These are phyloP conservation scores for Pseudopleuronectes americanus DNA, from an alignment of 2,797 vertebrate genomes.

Conservation along the genomic window DNA sequence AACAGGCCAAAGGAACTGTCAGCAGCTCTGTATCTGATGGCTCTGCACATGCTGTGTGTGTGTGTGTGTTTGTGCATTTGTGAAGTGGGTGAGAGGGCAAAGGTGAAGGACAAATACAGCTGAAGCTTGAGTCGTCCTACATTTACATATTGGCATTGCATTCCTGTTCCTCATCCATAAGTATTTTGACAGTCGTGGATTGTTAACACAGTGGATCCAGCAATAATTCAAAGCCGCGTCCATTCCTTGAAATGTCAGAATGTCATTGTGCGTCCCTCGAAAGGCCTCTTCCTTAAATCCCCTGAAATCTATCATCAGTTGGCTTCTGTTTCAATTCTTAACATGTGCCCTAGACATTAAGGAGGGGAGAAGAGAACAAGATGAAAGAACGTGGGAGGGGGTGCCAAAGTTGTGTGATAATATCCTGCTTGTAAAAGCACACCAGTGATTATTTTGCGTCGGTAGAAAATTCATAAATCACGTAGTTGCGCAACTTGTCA, in stretches of 20 bases:
- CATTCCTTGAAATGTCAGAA: conserved; percentile 50
- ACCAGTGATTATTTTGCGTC: conserved; percentile 67
- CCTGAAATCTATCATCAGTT: conserved; percentile 74
- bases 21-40: conserved; percentile 56
- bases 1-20: conserved; percentile 63
- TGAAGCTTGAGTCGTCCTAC: conserved; percentile 16
- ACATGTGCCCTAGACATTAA: conserved; percentile 44
- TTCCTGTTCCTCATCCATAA: conserved; percentile 35
- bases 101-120: conserved; percentile 30
- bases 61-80: conserved; percentile 22
- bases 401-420: conserved; percentile 56
- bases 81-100: conserved; percentile 35
- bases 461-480: conserved; percentile 67
- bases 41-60: conserved; percentile 18
- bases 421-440: conserved; percentile 62
- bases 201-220: conserved; percentile 65
- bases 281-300: conserved; percentile 62
- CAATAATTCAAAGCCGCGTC: conserved; percentile 53
- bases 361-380: conserved; percentile 32
- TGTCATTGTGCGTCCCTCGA: conserved; percentile 70
- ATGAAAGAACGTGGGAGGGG: conserved; percentile 59
- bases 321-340: conserved; percentile 56
- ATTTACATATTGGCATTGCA: conserved; percentile 46
- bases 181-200: conserved; percentile 65
- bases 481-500: conserved; percentile 40